phyloP scores from a whole-genome alignment of 2,113 vertebrate species.

The Cyanoramphus novaezelandiae region DNA sequence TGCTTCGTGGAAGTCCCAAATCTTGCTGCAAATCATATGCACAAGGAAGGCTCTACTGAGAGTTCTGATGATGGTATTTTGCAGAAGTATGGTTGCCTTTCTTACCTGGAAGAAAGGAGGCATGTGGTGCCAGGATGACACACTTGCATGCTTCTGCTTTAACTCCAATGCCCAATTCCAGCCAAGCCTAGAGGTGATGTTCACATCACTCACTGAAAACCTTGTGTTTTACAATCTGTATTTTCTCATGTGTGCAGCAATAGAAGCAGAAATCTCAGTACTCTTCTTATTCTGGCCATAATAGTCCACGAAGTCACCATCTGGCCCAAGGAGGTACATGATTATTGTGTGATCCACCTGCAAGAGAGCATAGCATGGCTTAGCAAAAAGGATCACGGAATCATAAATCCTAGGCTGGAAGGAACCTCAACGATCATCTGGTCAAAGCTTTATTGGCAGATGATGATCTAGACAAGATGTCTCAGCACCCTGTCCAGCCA shows the following conservation, averaged over 20 bases:
- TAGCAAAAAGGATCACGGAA: not conserved
- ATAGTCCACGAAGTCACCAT: constrained; percentile 90
- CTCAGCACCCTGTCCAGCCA: not conserved
- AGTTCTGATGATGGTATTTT: not conserved
- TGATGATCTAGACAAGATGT: not conserved
- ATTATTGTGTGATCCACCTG: constrained; percentile 98
- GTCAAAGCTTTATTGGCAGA: not conserved
- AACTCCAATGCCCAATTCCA: not conserved
- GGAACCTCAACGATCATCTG: not conserved
- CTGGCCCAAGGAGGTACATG: constrained; percentile 94
- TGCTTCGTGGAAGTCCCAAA: not conserved
- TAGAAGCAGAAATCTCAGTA: constrained; percentile 80
- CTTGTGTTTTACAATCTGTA: constrained; percentile 49
- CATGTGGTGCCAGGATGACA: not conserved
- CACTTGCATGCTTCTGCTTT: not conserved
- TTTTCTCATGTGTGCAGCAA: constrained; percentile 88
- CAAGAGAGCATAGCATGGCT: not conserved
- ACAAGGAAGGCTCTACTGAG: not conserved
- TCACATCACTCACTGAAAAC: not conserved
- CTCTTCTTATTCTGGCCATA: constrained; percentile 93
- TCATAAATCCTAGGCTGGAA: too few relatives aligned
- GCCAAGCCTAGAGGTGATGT: not conserved
- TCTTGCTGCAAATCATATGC: not conserved
- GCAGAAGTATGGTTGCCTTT: not conserved
- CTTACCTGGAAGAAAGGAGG: not conserved